Conservation (phyloP, 2,888 invertebrate genomes). For the Colostygia pectinataria region DNA sequence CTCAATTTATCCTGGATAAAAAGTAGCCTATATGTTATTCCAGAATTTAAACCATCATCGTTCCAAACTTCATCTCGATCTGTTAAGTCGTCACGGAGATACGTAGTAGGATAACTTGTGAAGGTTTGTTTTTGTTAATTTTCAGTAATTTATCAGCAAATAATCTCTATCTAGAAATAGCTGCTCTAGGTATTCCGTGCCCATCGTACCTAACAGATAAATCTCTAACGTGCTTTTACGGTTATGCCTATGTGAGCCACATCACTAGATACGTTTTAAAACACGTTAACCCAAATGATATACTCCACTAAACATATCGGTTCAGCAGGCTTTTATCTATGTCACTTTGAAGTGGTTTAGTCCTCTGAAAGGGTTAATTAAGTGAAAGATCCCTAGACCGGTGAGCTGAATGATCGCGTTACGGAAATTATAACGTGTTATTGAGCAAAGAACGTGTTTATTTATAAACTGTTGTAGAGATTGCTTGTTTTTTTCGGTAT, state of each 20-base stretch:
- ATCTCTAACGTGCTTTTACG: slow-evolving; percentile 4
- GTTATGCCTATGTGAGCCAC: slow-evolving; percentile 19
- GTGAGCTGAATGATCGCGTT: slow-evolving; percentile 70
- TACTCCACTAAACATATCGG: slow-evolving; percentile 57
- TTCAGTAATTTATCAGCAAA: too few relatives aligned
- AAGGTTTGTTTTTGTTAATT: too few relatives aligned
- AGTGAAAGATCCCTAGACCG: slow-evolving; percentile 72
- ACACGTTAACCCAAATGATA: slow-evolving; percentile 58
- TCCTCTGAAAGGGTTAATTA: slow-evolving; percentile 76
- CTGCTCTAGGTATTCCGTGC: slow-evolving; percentile 1
- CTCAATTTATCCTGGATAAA: too few relatives aligned
- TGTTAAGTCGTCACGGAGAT: too few relatives aligned
- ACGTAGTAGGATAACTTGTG: too few relatives aligned
- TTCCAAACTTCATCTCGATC: too few relatives aligned
- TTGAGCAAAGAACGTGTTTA: slow-evolving; percentile 68
- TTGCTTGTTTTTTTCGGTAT: too few relatives aligned
- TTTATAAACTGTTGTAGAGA: neutral
- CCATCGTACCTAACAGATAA: slow-evolving; percentile 8
- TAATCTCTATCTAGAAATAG: too few relatives aligned
- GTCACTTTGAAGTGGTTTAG: slow-evolving; percentile 73
- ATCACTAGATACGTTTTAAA: slow-evolving; percentile 40
- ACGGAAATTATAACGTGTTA: slow-evolving; percentile 77
- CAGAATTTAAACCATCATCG: too few relatives aligned
- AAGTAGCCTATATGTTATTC: too few relatives aligned
- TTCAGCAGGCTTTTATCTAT: slow-evolving; percentile 66